Percentiles rank a stretch among this genome's conserved stretches.
Conservation (phyloP, 2,113 vertebrate species). For the Oenanthe oenanthe region DNA sequence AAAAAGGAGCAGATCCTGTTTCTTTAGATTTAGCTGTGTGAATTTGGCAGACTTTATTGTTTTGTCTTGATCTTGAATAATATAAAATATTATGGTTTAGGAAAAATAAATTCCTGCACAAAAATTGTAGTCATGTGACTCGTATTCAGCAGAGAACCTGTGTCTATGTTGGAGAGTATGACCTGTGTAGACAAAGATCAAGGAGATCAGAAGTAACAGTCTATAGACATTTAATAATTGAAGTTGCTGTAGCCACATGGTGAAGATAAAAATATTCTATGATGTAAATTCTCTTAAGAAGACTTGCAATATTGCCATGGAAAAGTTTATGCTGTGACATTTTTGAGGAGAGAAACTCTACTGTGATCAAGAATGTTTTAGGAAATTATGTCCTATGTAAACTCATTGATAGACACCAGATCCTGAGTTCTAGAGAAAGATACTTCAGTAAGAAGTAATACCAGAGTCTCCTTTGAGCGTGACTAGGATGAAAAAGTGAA, state of each 20-base stretch:
- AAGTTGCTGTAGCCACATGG: background rate
- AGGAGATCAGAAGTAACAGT: background rate
- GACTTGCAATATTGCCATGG: background rate
- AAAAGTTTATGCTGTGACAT: background rate
- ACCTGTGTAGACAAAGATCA: background rate
- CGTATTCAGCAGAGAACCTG: background rate
- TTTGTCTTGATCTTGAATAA: background rate
- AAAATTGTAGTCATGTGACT: background rate
- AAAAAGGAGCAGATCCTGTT: background rate
- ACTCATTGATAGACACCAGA: background rate
- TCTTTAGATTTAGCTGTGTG: background rate
- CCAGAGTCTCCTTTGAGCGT: background rate
- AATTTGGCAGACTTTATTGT: background rate
- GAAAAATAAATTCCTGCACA: background rate
- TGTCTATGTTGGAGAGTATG: background rate
- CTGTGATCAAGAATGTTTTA: background rate
- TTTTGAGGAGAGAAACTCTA: background rate
- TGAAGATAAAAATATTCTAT: background rate
- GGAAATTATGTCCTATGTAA: background rate
- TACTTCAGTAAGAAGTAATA: background rate
- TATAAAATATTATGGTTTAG: background rate
- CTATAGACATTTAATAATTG: background rate
- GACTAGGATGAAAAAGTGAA: conserved; percentile 10
- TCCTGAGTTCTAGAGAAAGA: background rate
- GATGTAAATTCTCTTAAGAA: background rate